Base-by-base conservation (phyloP, 1,140 invertebrate species). In the Ostrea edulis region DNA sequence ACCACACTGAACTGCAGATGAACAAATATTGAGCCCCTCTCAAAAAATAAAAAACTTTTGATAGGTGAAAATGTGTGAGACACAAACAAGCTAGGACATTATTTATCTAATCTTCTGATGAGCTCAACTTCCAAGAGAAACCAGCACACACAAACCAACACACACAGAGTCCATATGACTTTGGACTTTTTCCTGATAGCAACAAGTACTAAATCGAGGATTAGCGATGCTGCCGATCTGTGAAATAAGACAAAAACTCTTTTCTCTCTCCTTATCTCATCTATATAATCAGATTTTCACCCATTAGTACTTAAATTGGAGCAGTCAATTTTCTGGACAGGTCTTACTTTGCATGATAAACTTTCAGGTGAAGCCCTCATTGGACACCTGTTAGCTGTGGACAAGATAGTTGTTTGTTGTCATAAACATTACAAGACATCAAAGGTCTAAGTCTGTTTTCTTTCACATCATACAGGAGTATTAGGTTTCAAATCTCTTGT, bases 181-280 rank as follows among this genome's bases (percentile, higher is more conserved):
- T 77, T 77, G 68, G 68, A 77, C 68, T 77, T 77, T 77, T 77
- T 25, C n/a, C 22, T 29, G 25, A 77, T 77, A 77, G 22, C 35
- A 12, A 25, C 68, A 77, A 77, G 68, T 77, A 77, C 25, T 25
- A 14, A 11, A 11, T 22, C 2, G 8, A 35, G 35, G 68, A 77
- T 77, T 77, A 77, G 14, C 12, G 17, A 22, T 44, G 12, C 14
- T 35, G 25, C 35, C 35, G 14, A 77, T 77, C 68, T 77, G 25
- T 35, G 35, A 77, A 35, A 77, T 77, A 5, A 2, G 68, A 77
- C 68, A 25, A 12, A 14, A 17, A 17, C 14, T 11, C 29, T 77
- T 35, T 77, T 77, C 29, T 35, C 12, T 29, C 68, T 77, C 0
- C 12, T 35, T 44, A 77, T 77, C 68, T 77, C 29, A n/a, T 20